These are phyloP conservation scores for Melanchra persicariae DNA, from an alignment of 2,888 invertebrate species.

Conservation along the genomic window DNA sequence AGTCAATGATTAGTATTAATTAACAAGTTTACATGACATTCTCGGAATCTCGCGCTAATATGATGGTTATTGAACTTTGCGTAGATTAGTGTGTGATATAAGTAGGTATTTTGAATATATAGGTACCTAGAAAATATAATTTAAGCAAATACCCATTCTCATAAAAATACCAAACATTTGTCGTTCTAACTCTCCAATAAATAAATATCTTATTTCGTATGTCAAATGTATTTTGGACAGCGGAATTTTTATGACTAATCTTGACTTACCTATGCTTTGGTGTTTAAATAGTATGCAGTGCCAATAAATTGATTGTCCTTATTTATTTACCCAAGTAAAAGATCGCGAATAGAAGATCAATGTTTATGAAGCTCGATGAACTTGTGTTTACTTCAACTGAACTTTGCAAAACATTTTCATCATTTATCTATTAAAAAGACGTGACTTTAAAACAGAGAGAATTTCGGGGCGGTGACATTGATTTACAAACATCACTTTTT, in stretches of 20 bases:
- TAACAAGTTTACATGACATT: conserved; percentile 22
- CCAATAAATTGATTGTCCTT: conserved; percentile 11
- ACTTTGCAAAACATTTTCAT: not conserved
- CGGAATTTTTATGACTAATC: conserved; percentile 40
- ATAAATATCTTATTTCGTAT: conserved; percentile 25
- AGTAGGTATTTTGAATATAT: conserved; percentile 30
- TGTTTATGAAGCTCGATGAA: conserved; percentile 2
- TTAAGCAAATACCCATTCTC: conserved; percentile 48
- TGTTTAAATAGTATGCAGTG: conserved; percentile 20
- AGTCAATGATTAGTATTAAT: conserved; percentile 1
- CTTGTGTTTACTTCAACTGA: not conserved
- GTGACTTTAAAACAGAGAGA: not conserved
- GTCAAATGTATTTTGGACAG: not conserved
- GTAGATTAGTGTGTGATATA: conserved; percentile 9
- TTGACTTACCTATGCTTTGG: conserved; percentile 19
- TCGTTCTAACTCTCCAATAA: conserved; percentile 39
- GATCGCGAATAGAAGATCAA: conserved; percentile 5
- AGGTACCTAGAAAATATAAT: conserved; percentile 23
- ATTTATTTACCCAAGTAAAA: conserved; percentile 18
- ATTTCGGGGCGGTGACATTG: not conserved
- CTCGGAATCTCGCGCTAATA: not conserved
- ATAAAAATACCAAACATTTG: conserved; percentile 47
- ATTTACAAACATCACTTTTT: not conserved
- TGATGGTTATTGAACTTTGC: conserved; percentile 35
- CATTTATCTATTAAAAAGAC: not conserved